Conservation (phyloP, 2,888 invertebrate species). For the Aelia acuminata region DNA sequence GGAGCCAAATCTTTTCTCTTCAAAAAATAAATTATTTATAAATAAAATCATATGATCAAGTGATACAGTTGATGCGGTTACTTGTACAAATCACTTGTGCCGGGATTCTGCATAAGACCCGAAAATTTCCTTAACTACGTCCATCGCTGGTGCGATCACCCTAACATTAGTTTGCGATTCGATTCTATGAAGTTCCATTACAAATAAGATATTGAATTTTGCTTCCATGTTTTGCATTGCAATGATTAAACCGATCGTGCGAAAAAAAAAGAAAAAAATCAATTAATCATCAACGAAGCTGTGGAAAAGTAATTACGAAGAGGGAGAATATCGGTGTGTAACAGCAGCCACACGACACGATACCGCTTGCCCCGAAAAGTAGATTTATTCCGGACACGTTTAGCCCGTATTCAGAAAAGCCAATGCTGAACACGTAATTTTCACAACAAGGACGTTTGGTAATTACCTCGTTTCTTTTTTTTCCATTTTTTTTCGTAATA, state of each 20-base stretch:
- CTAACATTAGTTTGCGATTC: too few relatives aligned
- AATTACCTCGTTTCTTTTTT: neutral
- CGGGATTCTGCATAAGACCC: too few relatives aligned
- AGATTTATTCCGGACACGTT: neutral
- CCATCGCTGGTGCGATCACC: too few relatives aligned
- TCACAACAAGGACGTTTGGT: neutral
- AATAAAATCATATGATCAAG: too few relatives aligned
- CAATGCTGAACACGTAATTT: neutral
- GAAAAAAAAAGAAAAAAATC: neutral
- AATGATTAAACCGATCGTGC: neutral
- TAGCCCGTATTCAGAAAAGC: neutral
- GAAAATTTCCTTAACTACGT: too few relatives aligned
- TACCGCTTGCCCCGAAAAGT: neutral
- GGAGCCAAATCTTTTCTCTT: too few relatives aligned
- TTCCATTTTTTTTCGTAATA: neutral
- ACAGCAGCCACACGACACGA: neutral
- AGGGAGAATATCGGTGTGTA: neutral
- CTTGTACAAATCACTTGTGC: too few relatives aligned
- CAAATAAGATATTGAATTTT: too few relatives aligned
- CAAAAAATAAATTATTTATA: too few relatives aligned
- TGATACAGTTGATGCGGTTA: too few relatives aligned
- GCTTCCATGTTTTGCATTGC: neutral
- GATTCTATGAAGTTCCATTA: too few relatives aligned
- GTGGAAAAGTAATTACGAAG: neutral
- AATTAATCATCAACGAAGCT: neutral